Conservation (phyloP, 2,888 invertebrate species). For the Drosophila acutilabella region DNA sequence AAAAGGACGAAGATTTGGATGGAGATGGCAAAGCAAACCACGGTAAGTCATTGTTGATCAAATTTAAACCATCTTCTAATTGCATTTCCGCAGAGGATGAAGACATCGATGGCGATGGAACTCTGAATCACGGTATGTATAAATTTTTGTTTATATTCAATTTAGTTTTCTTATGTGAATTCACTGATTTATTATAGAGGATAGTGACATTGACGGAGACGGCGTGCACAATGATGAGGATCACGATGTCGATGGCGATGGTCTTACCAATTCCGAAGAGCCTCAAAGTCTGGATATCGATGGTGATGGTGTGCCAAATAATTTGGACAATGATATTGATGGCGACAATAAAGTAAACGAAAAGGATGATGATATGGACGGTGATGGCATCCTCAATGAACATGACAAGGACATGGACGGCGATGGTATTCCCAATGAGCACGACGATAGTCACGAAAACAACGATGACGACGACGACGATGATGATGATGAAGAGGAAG, state of each 20-base stretch:
- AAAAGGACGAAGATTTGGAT: constrained; percentile 78
- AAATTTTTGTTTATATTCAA: neutral
- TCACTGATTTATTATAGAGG: constrained; percentile 80
- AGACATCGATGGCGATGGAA: constrained; percentile 72
- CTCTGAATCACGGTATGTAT: constrained; percentile 64
- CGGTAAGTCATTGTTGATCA: constrained; percentile 47
- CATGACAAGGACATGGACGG: constrained; percentile 70
- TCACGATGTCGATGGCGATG: constrained; percentile 69
- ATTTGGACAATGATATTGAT: constrained; percentile 72
- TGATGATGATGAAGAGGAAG: constrained; percentile 65
- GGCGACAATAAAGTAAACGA: constrained; percentile 83
- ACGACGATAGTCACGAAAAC: constrained; percentile 71
- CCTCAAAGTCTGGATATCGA: constrained; percentile 65
- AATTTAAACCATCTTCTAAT: neutral
- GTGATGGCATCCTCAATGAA: constrained; percentile 84
- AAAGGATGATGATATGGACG: constrained; percentile 84
- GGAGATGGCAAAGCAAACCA: constrained; percentile 80
- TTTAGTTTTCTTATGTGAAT: constrained; percentile 4
- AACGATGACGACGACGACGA: constrained; percentile 55
- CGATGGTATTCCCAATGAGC: constrained; percentile 69
- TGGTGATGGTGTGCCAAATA: constrained; percentile 67
- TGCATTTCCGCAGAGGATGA: constrained; percentile 53
- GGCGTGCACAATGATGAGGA: constrained; percentile 79
- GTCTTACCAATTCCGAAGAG: constrained; percentile 62
- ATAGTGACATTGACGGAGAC: constrained; percentile 84